phyloP scores from a whole-genome alignment of 1,140 invertebrate species.

The Magallana gigas region DNA sequence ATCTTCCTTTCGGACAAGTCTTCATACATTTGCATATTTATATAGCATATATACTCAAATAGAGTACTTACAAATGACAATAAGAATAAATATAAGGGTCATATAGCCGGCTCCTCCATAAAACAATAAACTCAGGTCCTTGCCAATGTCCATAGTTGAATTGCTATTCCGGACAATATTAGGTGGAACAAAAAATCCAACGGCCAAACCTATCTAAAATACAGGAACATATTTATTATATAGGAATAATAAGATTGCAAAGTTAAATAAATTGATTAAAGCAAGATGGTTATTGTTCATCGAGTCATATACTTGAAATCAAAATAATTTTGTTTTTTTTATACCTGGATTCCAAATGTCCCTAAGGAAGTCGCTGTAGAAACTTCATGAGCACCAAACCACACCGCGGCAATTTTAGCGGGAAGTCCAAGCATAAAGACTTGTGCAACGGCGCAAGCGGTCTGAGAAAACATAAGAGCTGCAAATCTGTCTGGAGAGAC shows the following conservation, averaged over 20 bases:
- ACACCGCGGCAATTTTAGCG: constrained; percentile 94
- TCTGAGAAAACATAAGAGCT: constrained; percentile 81
- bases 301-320: no score
- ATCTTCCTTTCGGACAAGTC: no score
- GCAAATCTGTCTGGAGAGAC: constrained; percentile 45
- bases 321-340: no score
- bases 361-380: constrained; percentile 97
- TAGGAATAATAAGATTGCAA: no score
- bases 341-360: constrained; percentile 98
- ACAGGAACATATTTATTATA: no score
- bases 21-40: no score
- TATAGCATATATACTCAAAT: constrained; percentile 17
- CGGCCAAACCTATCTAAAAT: constrained; percentile 90
- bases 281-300: no score
- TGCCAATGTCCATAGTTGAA: constrained; percentile 81
- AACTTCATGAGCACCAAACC: constrained; percentile 95
- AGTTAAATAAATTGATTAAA: no score
- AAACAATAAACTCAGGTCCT: constrained; percentile 89
- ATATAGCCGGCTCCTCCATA: constrained; percentile 87
- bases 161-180: constrained; percentile 84
- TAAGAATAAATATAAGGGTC: constrained; percentile 86
- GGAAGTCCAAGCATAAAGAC: constrained; percentile 96
- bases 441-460: constrained; percentile 90
- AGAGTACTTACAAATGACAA: constrained; percentile 85
- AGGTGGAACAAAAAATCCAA: constrained; percentile 93